Evolutionary conservation across 2,888 invertebrate genomes (phyloP), one percentile per base, ranked within the genome.

Genomic region (Dyspetes luteomarginatus): DNA sequence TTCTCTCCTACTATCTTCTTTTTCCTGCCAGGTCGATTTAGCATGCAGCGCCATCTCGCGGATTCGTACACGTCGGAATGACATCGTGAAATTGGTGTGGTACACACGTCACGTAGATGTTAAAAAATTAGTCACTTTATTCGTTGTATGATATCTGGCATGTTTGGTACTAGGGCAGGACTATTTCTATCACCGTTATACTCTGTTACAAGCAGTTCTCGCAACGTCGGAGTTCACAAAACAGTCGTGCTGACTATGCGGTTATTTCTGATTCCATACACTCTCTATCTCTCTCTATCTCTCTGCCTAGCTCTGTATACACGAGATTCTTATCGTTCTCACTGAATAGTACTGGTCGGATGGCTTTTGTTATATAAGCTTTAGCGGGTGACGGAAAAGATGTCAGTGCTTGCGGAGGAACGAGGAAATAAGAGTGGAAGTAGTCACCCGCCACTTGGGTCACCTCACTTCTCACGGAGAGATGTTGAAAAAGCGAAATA

Each of bases 351-450:
- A 45, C 30, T 22, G 48, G 12, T 36, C 58, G 17, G 19, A 56
- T 41, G 43, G 79, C 69, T 56, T 68, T 56, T 36, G 73, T 55
- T 73, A 68, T 58, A 68, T 36, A 62, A 78, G 73, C 73, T 74
- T 68, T 19, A 50, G 55, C 30, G 22, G 28, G 69, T 7, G 12
- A 12, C 1, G 36, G 36, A 72, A 76, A 75, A 73, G 45, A 78
- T 78, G 74, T 71, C 73, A 12, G 41, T 52, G 19, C 28, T 15
- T 36, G n/a, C n/a, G 12, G 30, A 58, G 71, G 48, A 78, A 56
- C 68, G 43, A 65, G 68, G 56, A 81, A 81, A 78, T 71, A 82
- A 78, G 71, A 76, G 76, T 81, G 58, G 77, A 78, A 79, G 74
- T 76, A 79, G 76, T 74, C 67, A 76, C 56, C 55, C 56, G 50